Evolutionary conservation across 1,140 invertebrate species (phyloP).

Genomic region (Bombus confusus): DNA sequence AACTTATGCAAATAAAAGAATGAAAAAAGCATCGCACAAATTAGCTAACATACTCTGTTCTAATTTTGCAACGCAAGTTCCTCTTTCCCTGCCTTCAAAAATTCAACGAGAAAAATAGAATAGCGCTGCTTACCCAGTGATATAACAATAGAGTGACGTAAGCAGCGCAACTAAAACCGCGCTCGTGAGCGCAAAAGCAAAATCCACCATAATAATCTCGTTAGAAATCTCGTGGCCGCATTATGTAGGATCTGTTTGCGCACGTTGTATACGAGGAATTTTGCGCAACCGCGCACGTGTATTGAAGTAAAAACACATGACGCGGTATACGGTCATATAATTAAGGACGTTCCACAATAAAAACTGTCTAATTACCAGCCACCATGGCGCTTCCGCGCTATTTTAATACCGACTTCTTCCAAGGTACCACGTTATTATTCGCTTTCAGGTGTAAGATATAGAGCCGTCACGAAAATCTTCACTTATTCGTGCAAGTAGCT

Average conservation of each 20-base stretch:
- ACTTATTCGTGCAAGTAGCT: no score
- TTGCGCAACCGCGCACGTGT: not conserved
- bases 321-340: slow-evolving; percentile 26
- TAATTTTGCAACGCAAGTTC: not conserved
- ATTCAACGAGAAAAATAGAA: not conserved
- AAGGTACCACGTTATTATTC: not conserved
- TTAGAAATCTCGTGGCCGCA: slow-evolving; percentile 25
- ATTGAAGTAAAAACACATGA: slow-evolving; percentile 8
- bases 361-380: slow-evolving; percentile 33
- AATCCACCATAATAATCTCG: slow-evolving; percentile 37
- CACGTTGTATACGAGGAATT: slow-evolving; percentile 23
- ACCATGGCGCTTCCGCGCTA: not conserved
- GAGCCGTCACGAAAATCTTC: no score
- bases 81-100: not conserved
- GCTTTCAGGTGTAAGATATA: no score
- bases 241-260: not conserved
- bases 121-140: not conserved
- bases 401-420: not conserved
- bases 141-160: slow-evolving; percentile 1
- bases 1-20: not conserved
- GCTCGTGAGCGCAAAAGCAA: not conserved
- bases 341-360: slow-evolving; percentile 11
- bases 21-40: not conserved
- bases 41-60: not conserved
- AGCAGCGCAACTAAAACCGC: not conserved